A percentile compares a stretch with the other conserved stretches of the same genome.
Conservation (phyloP, 2,797 vertebrate genomes). For the Argya squamiceps region DNA sequence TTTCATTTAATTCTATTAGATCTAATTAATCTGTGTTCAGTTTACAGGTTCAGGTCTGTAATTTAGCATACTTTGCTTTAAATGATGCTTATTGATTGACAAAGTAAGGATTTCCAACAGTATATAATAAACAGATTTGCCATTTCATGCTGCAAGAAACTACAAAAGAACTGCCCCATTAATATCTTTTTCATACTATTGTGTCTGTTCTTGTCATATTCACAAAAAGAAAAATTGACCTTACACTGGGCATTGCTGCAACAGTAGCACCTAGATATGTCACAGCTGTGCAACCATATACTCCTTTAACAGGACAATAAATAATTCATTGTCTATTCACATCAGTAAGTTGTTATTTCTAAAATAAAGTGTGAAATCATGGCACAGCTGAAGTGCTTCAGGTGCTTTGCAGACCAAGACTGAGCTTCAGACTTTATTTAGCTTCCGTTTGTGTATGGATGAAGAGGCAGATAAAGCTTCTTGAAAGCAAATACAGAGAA, state of each 20-base stretch:
- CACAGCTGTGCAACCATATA: not conserved
- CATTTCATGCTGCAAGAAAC: not conserved
- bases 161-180: not conserved
- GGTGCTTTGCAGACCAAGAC: not conserved
- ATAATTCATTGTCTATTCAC: not conserved
- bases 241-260: not conserved
- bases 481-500: not conserved
- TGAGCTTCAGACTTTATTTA: not conserved
- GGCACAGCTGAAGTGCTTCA: not conserved
- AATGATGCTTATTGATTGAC: not conserved
- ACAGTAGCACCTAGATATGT: not conserved
- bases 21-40: not conserved
- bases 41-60: not conserved
- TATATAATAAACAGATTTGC: not conserved
- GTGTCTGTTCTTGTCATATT: not conserved
- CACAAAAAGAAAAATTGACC: not conserved
- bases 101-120: not conserved
- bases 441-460: not conserved
- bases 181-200: not conserved
- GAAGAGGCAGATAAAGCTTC: not conserved
- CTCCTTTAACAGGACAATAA: not conserved
- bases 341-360: not conserved
- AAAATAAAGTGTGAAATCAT: not conserved
- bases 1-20: not conserved
- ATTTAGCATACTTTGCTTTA: not conserved